These are phyloP conservation scores for Drosophila siamana DNA, from an alignment of 2,888 invertebrate genomes.

Conservation along the genomic window DNA sequence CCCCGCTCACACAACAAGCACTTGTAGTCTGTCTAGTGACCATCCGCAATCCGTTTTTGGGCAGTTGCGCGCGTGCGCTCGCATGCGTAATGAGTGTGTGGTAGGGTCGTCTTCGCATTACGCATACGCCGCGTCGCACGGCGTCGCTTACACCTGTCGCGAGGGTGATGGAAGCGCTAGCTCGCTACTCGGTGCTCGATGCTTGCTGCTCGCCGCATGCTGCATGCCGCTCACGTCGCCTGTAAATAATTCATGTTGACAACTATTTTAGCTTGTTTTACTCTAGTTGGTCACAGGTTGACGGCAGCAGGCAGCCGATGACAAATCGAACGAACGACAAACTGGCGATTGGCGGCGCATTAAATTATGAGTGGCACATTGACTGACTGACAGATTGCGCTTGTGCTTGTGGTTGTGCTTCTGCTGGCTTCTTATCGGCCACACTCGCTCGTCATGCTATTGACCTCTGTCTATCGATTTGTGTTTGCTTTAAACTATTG, in stretches of 20 bases:
- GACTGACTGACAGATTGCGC: constrained; percentile 61
- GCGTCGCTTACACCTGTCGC: constrained; percentile 62
- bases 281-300: constrained; percentile 67
- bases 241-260: constrained; percentile 81
- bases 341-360: constrained; percentile 58
- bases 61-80: constrained; percentile 77
- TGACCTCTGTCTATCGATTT: constrained; percentile 49
- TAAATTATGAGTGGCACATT: constrained; percentile 79
- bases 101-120: constrained; percentile 42
- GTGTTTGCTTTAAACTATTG: constrained; percentile 42
- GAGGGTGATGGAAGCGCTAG: not conserved
- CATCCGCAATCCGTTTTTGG: constrained; percentile 67
- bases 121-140: constrained; percentile 48
- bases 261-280: constrained; percentile 77
- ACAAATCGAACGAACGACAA: constrained; percentile 52
- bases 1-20: not conserved
- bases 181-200: not conserved
- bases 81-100: constrained; percentile 70
- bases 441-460: constrained; percentile 45
- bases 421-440: constrained; percentile 17
- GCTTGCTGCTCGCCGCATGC: constrained; percentile 17
- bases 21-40: constrained; percentile 10
- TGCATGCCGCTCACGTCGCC: constrained; percentile 74
- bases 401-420: constrained; percentile 21
- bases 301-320: constrained; percentile 38